Evolutionary conservation across 2,797 vertebrate species (phyloP), one percentile per base, ranked within the genome.

Genomic region (Cuculus canorus): DNA sequence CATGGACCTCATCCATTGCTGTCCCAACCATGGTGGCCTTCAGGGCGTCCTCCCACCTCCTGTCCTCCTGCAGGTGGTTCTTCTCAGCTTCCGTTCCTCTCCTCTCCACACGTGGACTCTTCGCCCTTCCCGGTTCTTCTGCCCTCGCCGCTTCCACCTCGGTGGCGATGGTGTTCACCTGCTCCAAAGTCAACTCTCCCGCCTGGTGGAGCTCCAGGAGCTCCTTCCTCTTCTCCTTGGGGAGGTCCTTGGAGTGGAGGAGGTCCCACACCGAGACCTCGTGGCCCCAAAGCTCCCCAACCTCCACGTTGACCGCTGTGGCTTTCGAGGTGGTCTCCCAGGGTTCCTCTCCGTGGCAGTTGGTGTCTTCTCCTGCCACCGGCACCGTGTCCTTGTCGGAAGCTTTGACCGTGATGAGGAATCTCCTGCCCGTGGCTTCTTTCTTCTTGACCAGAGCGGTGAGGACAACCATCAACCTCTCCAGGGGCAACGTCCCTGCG

Each of bases 171-270:
- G 75, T 79, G 43, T 71, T 68, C 39, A 97, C 88, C 79, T 96
- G 95, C 8, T 96, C 88, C 0, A 96, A 79, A 11, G 37, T 96
- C 5, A 97, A 0, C 43, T n/a, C 90, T 7, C 97, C 96, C 2
- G 54, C 96, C 77, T 50, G 70, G 81, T 92, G 98, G 19, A 95
- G 64, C 80, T 97, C 97, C 86, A 99, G 98, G 2, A 96, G 35
- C 85, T 96, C 95, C 82, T 45, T 72, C 37, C 93, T 96, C 66
- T 72, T 80, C 97, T 94, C 91, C 48, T 69, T 17, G 0, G 93
- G 90, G 82, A 97, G 91, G 1, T 95, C 91, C 5, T 28, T 39
- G 25, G 91, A 97, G 82, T 93, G 81, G 14, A 97, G 90, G 73
- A 97, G 69, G 11, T 97, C 96, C 97, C 97, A 97, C 37, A 96